Evolutionary conservation across 1,140 invertebrate species (phyloP), one percentile per base, ranked within the genome.

Genomic region (Asobara japonica): DNA sequence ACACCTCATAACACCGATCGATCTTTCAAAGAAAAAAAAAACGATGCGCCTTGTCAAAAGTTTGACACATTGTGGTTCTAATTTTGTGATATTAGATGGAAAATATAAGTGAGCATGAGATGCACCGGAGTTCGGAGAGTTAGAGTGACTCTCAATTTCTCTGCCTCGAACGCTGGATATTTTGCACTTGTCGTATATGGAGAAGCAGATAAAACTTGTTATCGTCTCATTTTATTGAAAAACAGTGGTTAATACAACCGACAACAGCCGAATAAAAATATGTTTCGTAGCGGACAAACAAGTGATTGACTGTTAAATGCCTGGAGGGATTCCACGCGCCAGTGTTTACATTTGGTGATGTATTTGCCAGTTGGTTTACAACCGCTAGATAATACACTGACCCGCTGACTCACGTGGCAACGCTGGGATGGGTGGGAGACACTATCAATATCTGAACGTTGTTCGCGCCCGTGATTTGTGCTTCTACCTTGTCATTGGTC

Each of bases 371-470:
- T 13, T 51, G 51, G 66, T 69, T 69, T 60, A 69, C 48, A 56
- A 60, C 66, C 48, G 29, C 48, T 69, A 69, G 66, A 69, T 69
- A 69, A 60, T 69, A 69, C 36, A 69, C 48, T 56, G 48, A 60
- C 66, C 66, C 30, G 41, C 25, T 69, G 66, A 69, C 66, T 67
- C 65, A 69, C 30, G 66, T 69, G 66, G 36, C 41, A 66, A 48
- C 41, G 36, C 38, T 7, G 41, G 41, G 66, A 69, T 69, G 66
- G 48, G 66, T 69, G 45, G 36, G 16, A 60, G 29, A 69, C 22
- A 36, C 20, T 36, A 33, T 69, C 48, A n/a, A n/a, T n/a, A 38
- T 38, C 36, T 38, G 36, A 13, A 38, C n/a, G 10, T 38, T n/a
- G n/a, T 13, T 38, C 10, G 36, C n/a, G 2, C 3, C n/a, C n/a